Conservation (phyloP, 1,140 invertebrate species). For the Drosophila arizonae region DNA sequence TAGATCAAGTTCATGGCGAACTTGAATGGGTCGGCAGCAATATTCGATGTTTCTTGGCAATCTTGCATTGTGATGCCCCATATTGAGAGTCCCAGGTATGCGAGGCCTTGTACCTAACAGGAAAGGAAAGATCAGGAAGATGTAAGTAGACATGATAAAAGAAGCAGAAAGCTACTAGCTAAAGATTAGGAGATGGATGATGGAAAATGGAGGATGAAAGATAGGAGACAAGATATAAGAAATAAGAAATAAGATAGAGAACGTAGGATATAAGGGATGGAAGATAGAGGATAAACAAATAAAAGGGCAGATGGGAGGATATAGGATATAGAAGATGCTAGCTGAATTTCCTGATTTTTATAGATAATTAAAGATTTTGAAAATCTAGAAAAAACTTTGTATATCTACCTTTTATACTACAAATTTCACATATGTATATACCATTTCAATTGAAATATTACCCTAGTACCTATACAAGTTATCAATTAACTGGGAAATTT, state of each 20-base stretch:
- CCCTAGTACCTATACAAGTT: no score
- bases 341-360: no score
- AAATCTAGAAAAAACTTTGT: no score
- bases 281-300: neutral
- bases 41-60: slow-evolving; percentile 48
- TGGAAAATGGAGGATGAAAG: neutral
- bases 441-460: no score
- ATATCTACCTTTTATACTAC: no score
- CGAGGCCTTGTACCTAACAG: slow-evolving; percentile 58
- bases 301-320: neutral
- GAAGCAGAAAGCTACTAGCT: neutral
- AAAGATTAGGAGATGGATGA: neutral
- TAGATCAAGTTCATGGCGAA: slow-evolving; percentile 74
- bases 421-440: no score
- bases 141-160: neutral
- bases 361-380: no score
- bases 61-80: slow-evolving; percentile 64
- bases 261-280: neutral
- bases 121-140: no score
- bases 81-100: slow-evolving; percentile 62
- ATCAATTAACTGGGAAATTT: no score
- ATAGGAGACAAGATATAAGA: neutral
- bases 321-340: neutral
- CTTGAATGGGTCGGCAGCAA: slow-evolving; percentile 54
- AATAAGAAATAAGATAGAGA: neutral